Evolutionary conservation across 2,888 invertebrate species (phyloP), one percentile per base, ranked within the genome.

Genomic region (Tricholauxania praeusta): DNA sequence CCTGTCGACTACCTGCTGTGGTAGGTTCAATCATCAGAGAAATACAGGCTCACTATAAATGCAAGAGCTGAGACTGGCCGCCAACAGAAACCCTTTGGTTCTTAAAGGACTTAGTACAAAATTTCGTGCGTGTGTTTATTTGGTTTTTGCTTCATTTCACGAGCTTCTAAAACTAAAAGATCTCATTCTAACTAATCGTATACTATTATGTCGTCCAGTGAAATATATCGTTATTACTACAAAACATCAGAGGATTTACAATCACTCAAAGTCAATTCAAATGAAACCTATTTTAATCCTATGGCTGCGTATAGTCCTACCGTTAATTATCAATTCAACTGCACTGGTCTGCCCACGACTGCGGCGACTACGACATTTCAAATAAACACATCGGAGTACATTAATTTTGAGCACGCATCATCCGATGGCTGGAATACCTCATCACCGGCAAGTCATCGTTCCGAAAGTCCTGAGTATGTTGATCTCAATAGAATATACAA

Each of bases 401-500:
- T 86, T 67, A 83, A 80, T n/a, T 86, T 85, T 59, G 86, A 86
- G 77, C 86, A 87, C 72, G 84, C 87, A 65, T 87, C 86, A 47
- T 87, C 87, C 4, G 88, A 87, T 79, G 88, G 88, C 68, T 87
- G 87, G 88, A 83, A 86, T 75, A 85, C 87, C 10, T 87, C 88
- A 0, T 87, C 87, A 53, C 87, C 88, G 39, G 84, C 85, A 12
- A 88, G 88, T 65, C 86, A 87, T 79, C 86, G 87, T 2, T 87
- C 87, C 12, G 86, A 87, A 51, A 88, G 87, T 79, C 87, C 87
- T 47, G 87, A 87, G 75, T 87, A 86, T 74, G 84, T 87, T 63
- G 86, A 88, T 77, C 77, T 87, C 48, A 87, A 84, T 76, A 80
- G 81, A 17, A 85, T 87, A 62, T 86, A 86, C 76, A 82, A 82